Base-by-base conservation (phyloP, 2,888 invertebrate genomes). In the Agrotis puta region DNA sequence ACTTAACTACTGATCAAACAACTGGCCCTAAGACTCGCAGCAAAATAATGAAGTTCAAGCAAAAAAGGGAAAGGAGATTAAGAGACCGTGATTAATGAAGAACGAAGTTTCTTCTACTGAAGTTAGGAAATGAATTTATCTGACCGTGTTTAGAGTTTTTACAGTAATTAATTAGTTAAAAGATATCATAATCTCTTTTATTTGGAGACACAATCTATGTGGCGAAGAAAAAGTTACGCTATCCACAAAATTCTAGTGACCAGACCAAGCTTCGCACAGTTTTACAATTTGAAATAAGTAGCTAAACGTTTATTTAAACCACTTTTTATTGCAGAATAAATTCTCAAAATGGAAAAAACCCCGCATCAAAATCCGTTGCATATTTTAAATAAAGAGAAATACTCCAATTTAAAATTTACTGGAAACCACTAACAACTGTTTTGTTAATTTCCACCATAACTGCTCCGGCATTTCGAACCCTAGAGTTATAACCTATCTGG, bases 401-500 rank as follows among this genome's bases (percentile, higher is more conserved):
- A 58, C 27, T 43, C 14, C 14, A 6, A 18, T 62, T 33, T 5
- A 54, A 7, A 48, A 59, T 48, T 51, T 64, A 74, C 47, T 64
- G 24, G 11, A 63, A 73, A 64, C 50, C 47, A 33, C 47, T 65
- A 63, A 70, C 22, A 24, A 65, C 53, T 54, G 59, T 66, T 61
- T 66, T 70, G 27, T 68, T 65, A 65, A 64, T 74, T 54, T 7
- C 27, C 45, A 65, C 50, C 56, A 53, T 57, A 50, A 53, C 45
- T 56, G 45, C 77, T 71, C 14, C 16, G 50, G 54, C 13, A 59
- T 57, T 81, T 48, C 47, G 78, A 80, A 83, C 84, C 81, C 83
- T 85, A 86, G 58, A 84, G 85, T 86, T 85, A 85, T 68, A 58
- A 67, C 22, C 64, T n/a, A 73, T 64, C 20, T 64, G 39, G 20